Evolutionary conservation across 1,140 invertebrate species (phyloP).

Genomic region (Aphelenchoides fujianensis): DNA sequence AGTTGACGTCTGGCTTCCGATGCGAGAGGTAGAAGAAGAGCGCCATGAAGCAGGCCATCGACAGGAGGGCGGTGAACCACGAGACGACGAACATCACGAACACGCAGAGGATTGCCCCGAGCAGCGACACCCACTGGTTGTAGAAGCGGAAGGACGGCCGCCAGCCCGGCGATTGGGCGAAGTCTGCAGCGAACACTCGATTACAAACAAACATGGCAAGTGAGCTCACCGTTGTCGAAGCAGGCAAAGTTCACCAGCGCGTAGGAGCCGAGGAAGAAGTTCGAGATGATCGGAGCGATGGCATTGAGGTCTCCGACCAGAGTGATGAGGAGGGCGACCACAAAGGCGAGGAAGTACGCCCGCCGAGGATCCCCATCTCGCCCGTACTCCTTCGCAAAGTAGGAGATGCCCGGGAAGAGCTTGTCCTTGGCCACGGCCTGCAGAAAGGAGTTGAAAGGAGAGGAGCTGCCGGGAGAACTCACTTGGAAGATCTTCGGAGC

Average conservation of each 20-base stretch:
- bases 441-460: too few relatives aligned
- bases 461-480: too few relatives aligned
- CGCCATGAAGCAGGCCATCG: constrained; percentile 78
- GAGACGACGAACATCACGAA: constrained; percentile 89
- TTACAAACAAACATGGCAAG: too few relatives aligned
- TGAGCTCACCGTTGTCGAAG: constrained; percentile 86
- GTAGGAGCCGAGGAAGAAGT: constrained; percentile 93
- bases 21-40: constrained; percentile 83
- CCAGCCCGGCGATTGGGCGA: constrained; percentile 23
- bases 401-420: constrained; percentile 86
- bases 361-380: constrained; percentile 83
- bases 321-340: constrained; percentile 76
- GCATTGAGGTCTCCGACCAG: constrained; percentile 71
- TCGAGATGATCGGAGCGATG: constrained; percentile 91
- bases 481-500: constrained; percentile 77
- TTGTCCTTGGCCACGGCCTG: constrained; percentile 84
- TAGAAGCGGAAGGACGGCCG: constrained; percentile 73
- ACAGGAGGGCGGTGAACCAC: constrained; percentile 81
- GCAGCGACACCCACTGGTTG: constrained; percentile 85
- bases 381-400: constrained; percentile 91
- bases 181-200: too few relatives aligned
- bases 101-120: constrained; percentile 80
- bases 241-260: constrained; percentile 88
- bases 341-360: constrained; percentile 84
- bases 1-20: constrained; percentile 87